phyloP scores from a whole-genome alignment of 1,140 invertebrate genomes.

The Bombus confusus region DNA sequence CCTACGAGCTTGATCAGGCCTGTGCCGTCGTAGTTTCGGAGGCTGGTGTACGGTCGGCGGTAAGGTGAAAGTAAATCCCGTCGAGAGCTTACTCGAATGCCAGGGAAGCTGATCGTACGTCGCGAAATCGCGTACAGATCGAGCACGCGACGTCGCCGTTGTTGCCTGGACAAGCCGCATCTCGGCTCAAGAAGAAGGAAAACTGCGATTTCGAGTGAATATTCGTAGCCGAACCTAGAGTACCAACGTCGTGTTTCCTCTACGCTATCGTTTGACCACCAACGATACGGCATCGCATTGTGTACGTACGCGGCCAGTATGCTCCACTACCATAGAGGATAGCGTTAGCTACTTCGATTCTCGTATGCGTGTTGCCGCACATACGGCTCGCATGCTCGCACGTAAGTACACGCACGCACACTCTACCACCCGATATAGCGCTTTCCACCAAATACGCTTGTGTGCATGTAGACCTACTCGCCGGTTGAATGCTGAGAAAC shows the following conservation, averaged over 20 bases:
- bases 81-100: constrained; percentile 38
- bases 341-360: constrained; percentile 53
- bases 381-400: constrained; percentile 54
- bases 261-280: constrained; percentile 8
- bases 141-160: constrained; percentile 47
- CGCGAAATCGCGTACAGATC: constrained; percentile 33
- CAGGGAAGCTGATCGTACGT: constrained; percentile 21
- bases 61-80: constrained; percentile 46
- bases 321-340: constrained; percentile 52
- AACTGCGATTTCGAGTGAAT: neutral
- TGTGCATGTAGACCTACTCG: constrained; percentile 32
- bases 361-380: constrained; percentile 27
- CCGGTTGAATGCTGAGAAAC: constrained; percentile 56
- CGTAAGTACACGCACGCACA: constrained; percentile 59
- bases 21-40: neutral
- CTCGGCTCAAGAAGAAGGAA: constrained; percentile 14
- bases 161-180: constrained; percentile 40
- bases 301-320: constrained; percentile 39
- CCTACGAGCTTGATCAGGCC: neutral
- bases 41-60: neutral
- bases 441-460: constrained; percentile 8
- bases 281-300: constrained; percentile 1
- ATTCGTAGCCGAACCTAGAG: neutral
- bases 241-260: constrained; percentile 21
- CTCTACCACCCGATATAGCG: constrained; percentile 5